phyloP scores from a whole-genome alignment of 2,888 invertebrate species.

The Mimachlamys varia region DNA sequence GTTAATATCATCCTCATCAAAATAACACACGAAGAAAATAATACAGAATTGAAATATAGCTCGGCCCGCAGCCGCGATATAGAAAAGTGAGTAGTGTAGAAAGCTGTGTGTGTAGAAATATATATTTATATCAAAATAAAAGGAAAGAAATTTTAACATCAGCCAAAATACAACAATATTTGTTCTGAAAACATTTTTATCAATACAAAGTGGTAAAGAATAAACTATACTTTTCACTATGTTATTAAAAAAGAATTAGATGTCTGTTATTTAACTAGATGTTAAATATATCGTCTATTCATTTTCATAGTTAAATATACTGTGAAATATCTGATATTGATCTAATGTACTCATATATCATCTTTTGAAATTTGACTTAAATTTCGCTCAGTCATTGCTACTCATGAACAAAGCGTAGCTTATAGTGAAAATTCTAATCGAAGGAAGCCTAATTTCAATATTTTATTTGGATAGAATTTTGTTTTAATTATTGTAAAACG shows the following conservation, averaged over 20 bases:
- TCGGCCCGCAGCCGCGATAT: neutral
- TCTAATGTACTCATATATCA: too few species aligned
- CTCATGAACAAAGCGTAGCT: too few species aligned
- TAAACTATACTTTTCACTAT: too few species aligned
- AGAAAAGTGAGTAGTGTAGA: neutral
- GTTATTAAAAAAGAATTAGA: too few species aligned
- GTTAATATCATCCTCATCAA: neutral
- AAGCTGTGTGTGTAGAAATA: slow-evolving; percentile 19
- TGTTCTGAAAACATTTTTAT: neutral
- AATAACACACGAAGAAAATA: neutral
- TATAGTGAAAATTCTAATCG: too few species aligned
- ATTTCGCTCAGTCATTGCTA: too few species aligned
- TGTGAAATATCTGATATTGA: too few species aligned
- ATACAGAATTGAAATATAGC: neutral
- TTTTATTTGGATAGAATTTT: neutral
- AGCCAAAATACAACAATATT: slow-evolving; percentile 36
- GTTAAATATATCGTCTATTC: too few species aligned
- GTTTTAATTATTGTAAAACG: neutral
- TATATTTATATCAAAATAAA: neutral
- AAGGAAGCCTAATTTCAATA: too few species aligned
- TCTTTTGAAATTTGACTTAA: too few species aligned
- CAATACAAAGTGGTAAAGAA: neutral
- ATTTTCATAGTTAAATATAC: too few species aligned
- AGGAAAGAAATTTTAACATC: slow-evolving; percentile 20
- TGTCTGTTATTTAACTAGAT: neutral